Base-by-base conservation (phyloP, 2,113 vertebrate species). In the Potamarius usumacintae region DNA sequence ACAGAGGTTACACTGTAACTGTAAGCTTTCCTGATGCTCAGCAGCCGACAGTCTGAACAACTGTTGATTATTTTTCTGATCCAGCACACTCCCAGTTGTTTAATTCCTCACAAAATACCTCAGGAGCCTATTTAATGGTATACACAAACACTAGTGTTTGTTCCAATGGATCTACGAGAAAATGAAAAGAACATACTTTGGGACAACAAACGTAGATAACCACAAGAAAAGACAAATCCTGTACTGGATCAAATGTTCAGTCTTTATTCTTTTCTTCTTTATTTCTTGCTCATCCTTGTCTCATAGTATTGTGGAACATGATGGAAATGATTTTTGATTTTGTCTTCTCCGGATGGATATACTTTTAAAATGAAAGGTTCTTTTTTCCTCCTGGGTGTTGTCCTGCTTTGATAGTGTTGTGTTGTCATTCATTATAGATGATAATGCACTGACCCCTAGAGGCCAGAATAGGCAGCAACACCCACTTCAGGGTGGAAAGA, bases 361-460 rank as follows among this genome's bases (percentile, higher is more conserved):
- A 62, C 57, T 76, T 77, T 57, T 62, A 74, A 85, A 67, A 12
- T 80, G 48, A 50, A 80, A 69, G 65, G 7, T 15, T 74, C 50
- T 50, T 15, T 72, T 50, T 79, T 15, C 48, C 7, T 48, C 42
- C 25, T 82, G 67, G 79, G 30, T 87, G 63, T 67, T 71, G 22
- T 42, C 30, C 1, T 53, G 34, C 10, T 34, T 60, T 9, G 42
- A 42, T 42, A 42, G 42, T 42, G 42, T 42, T 42, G 42, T 42
- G 42, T 42, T 42, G 42, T 42, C 17, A 76, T 76, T 83, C 6
- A 17, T 17, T 18, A 63, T 50, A 53, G 7, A 76, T 87, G 86
- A 25, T 76, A 17, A 53, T 83, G 10, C 20, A 87, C 81, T 87
- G 86, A 57, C 86, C 86, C 80, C 80, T 87, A n/a, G 69, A 65